Evolutionary conservation across 2,113 vertebrate species (phyloP), one percentile per base, ranked within the genome.

Genomic region (Hippocampus mohnikei): DNA sequence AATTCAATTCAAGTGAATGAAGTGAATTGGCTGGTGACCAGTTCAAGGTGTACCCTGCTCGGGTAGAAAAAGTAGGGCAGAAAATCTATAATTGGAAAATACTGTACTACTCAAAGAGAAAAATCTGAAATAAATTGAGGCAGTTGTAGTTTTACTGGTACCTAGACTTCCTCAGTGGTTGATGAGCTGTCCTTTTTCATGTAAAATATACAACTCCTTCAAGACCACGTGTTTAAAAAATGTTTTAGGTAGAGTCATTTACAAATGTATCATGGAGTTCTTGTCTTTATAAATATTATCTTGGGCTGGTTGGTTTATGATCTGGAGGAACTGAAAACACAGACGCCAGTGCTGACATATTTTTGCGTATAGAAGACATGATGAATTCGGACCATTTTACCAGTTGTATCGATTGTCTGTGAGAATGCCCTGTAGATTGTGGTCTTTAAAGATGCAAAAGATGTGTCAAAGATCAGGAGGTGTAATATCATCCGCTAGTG

Each of bases 321-420:
- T 56, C 64, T 71, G 67, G 75, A 65, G 80, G 56, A 69, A 73
- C 70, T 10, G 21, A 58, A 76, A 60, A 75, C 60, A 70, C 69
- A 70, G 63, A 79, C 76, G 66, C 70, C 70, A 74, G 67, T 18
- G 29, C 72, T 69, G 27, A 67, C 71, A 81, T 71, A 73, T 76
- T 37, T 37, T 37, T 84, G 79, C 79, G 71, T 86, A 90, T 70
- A 71, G 83, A 84, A 73, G 73, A 86, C 75, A 80, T 81, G 73
- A 87, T 88, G 83, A 75, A 88, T 86, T 83, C 87, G 75, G 90
- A 84, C 87, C 84, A 77, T 63, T 73, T 52, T 82, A 89, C 75
- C 81, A 81, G 75, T 76, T 67, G 70, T 85, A 78, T 80, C 71
- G 81, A 81, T 79, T 84, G 80, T 72, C 79, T 83, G 82, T 75